Base-by-base conservation (phyloP, 2,113 vertebrate genomes). In the Passerina amoena region DNA sequence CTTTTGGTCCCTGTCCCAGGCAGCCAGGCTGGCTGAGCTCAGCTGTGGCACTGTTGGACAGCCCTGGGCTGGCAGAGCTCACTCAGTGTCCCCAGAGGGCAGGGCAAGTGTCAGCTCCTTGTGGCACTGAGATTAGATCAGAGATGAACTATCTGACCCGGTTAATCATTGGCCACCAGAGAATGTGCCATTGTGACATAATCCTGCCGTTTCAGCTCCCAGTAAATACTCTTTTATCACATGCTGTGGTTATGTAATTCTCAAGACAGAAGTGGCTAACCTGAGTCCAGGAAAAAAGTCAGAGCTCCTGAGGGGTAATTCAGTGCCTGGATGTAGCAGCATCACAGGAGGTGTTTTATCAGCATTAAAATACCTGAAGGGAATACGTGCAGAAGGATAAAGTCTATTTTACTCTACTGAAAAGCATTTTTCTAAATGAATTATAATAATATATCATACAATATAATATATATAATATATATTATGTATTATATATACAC, bases 91-190 rank as follows among this genome's bases (percentile, higher is more conserved):
- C 64, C 14, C 9, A 51, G 53, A 31, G 33, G 27, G 79, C 68
- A 42, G 15, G 70, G 59, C 5, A 53, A 54, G 27, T 15, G 65
- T 7, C 47, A 93, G 78, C 56, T 84, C 10, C 2, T 3, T 45
- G 59, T 69, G 5, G 7, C 27, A 4, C 28, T 13, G 50, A 22
- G 51, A 33, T 77, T 4, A 30, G 60, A 51, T 37, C 16, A 9
- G 38, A 47, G 53, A 8, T 81, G 28, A 63, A 17, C 42, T 24
- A 3, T 54, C 48, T 89, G 54, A 27, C 68, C 53, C 38, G 6
- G 84, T 92, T 96, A 91, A 94, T 87, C 54, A 87, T 61, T 89
- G 53, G 28, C 59, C 82, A 50, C 65, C 28, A 21, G 65, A 57
- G 40, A 61, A 76, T 42, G 51, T 68, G 73, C 44, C 6, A 2